Conservation (phyloP, 1,140 invertebrate species). For the Limonius californicus region DNA sequence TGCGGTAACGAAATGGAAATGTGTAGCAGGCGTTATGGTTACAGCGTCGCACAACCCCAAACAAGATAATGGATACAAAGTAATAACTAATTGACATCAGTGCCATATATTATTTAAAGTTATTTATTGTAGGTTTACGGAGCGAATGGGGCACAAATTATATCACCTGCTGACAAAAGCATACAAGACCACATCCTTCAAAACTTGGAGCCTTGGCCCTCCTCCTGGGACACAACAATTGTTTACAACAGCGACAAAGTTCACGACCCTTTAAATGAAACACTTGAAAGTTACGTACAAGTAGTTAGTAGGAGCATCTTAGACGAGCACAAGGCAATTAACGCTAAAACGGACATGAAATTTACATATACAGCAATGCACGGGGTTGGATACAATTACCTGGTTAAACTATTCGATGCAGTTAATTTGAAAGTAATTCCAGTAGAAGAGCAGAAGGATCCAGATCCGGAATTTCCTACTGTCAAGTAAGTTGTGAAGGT, state of each 20-base stretch:
- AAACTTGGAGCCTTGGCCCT: constrained; percentile 67
- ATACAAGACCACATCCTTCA: constrained; percentile 79
- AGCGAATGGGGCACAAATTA: constrained; percentile 94
- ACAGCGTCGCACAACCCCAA: constrained; percentile 99
- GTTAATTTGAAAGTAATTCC: constrained; percentile 76
- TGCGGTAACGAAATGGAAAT: constrained; percentile 64
- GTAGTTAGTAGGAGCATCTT: constrained; percentile 51
- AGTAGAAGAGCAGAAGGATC: constrained; percentile 80
- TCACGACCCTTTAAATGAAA: constrained; percentile 56
- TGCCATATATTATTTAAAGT: too few relatives aligned
- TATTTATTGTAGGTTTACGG: constrained; percentile 78
- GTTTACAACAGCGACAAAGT: constrained; percentile 49
- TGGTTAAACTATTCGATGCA: constrained; percentile 69
- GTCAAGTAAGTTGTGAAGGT: constrained; percentile 57
- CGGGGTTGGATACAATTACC: constrained; percentile 86
- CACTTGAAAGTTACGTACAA: constrained; percentile 65
- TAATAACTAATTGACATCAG: constrained; percentile 20
- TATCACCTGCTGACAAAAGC: constrained; percentile 83
- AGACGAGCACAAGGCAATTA: constrained; percentile 54
- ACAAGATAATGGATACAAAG: constrained; percentile 98
- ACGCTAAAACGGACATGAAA: constrained; percentile 58
- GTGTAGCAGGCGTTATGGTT: constrained; percentile 86
- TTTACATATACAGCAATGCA: constrained; percentile 97
- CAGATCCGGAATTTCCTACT: constrained; percentile 96
- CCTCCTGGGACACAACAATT: constrained; percentile 62